Base-by-base conservation (phyloP, 2,888 invertebrate genomes). In the Agrochola lychnidis region DNA sequence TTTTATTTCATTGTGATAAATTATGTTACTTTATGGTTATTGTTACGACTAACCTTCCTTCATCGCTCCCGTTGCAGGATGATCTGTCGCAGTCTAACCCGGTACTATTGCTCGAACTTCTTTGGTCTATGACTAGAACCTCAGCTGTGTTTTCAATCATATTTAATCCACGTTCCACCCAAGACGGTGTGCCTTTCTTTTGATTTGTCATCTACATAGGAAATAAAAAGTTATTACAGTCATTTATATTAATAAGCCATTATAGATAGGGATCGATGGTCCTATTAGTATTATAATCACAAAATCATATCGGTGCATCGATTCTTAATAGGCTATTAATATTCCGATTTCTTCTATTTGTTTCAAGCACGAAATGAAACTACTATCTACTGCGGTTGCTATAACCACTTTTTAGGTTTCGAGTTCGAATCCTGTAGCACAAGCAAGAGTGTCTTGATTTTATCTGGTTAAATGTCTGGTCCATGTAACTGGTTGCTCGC, bases 111-210 rank as follows among this genome's bases (percentile, higher is more conserved):
- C 93, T 94, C 9, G 95, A 95, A 88, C 96, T 96, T 91, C 94
- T 93, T 93, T 97, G 97, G 91, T 97, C 97, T 79, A 97, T 97
- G 83, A 97, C 96, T 87, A 97, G 91, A 67, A 97, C 97, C 93
- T 97, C 95, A n/a, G 96, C 92, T 42, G 96, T 91, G 81, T 94
- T 96, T 75, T 97, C 96, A 81, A 96, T 95, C 95, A 96, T 97
- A 87, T 96, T 97, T 59, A 97, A 92, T n/a, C 97, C 97, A 68
- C 97, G 94, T 82, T 97, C 97, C 53, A 97, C 96, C 97, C 97
- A 97, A 2, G 97, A 96, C 5, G 97, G 97, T 4, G 97, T 96
- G 36, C 96, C 96, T 91, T 95, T 97, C 79, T 96, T 95, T 89
- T 95, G 96, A 89, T 95, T 96, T 90, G 94, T 94, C 96, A 97